Evolutionary conservation across 2,888 invertebrate species (phyloP).

Genomic region (Blastobasis adustella): DNA sequence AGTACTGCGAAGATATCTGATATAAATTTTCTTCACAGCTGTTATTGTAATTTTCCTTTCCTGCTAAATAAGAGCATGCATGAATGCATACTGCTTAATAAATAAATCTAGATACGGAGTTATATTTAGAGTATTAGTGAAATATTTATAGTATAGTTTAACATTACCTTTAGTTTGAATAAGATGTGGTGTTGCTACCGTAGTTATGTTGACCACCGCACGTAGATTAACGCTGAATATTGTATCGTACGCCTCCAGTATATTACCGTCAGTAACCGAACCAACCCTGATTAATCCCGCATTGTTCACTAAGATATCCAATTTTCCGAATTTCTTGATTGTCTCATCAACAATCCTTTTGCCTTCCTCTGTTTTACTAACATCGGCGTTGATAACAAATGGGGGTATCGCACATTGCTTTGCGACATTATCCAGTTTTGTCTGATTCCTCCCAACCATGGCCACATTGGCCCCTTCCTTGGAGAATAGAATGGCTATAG

Average conservation of each 20-base stretch:
- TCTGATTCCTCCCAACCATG: slow-evolving; percentile 25
- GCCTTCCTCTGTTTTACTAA: slow-evolving; percentile 20
- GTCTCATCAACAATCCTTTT: slow-evolving; percentile 21
- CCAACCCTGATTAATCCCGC: slow-evolving; percentile 2
- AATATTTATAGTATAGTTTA: too few relatives aligned
- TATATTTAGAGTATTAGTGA: too few relatives aligned
- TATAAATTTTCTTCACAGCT: too few relatives aligned
- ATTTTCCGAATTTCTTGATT: slow-evolving; percentile 9
- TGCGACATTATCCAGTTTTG: slow-evolving; percentile 19
- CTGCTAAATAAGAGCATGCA: too few relatives aligned
- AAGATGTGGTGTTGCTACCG: not conserved
- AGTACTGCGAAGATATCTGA: too few relatives aligned
- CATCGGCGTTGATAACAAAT: slow-evolving; percentile 23
- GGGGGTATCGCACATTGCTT: slow-evolving; percentile 14
- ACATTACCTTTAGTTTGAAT: not conserved
- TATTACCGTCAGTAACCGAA: not conserved
- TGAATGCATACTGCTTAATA: too few relatives aligned
- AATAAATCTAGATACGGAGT: too few relatives aligned
- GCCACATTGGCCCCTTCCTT: slow-evolving; percentile 20
- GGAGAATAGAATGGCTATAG: slow-evolving; percentile 16
- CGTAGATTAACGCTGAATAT: not conserved
- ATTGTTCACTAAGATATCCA: slow-evolving; percentile 11
- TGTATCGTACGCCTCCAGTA: not conserved
- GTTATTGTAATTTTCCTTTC: too few relatives aligned
- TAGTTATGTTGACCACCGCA: not conserved